Evolutionary conservation across 2,113 vertebrate genomes (phyloP), one percentile per base, ranked within the genome.

Genomic region (Boulengeromyrus knoepffleri): DNA sequence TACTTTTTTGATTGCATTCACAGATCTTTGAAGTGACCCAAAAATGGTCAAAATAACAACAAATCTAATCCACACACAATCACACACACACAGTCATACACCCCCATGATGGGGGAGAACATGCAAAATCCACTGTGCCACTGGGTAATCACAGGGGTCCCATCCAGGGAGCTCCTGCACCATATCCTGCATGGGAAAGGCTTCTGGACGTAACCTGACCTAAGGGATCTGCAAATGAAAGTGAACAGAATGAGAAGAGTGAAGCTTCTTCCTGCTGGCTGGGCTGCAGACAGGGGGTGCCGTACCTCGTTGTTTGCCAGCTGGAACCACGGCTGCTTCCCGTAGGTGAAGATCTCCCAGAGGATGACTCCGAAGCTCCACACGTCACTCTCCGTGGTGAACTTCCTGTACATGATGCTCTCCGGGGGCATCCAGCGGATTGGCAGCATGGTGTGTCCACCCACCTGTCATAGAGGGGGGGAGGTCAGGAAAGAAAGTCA

Each of bases 401-500:
- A 99, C 92, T 99, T 99, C 91, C 98, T 96, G 94, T 99, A 99
- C 98, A 99, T 99, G 93, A 99, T 99, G 95, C 98, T 99, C 91
- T 99, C 98, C 0, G 98, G 98, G 3, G 98, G 98, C 98, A 99
- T 99, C 98, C 98, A 99, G 36, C 98, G 98, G 85, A 99, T 99
- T 42, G 98, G 98, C 89, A 99, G 96, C 98, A 99, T 99, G 77
- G 98, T 99, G 91, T 99, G 98, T 91, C 98, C 98, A 92, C 98
- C 98, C 84, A 99, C 98, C 98, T 99, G 8, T 53, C 47, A 42
- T 15, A 77, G 42, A 45, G 31, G 50, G 13, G 66, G 7, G n/a
- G 27, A 3, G 5, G 56, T n/a, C 52, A 89, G 21, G 15, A 19
- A 21, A 47, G 12, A 17, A 31, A 36, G 39, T 49, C 8, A 42